Conservation (phyloP, 1,140 invertebrate species). For the Plodia interpunctella region DNA sequence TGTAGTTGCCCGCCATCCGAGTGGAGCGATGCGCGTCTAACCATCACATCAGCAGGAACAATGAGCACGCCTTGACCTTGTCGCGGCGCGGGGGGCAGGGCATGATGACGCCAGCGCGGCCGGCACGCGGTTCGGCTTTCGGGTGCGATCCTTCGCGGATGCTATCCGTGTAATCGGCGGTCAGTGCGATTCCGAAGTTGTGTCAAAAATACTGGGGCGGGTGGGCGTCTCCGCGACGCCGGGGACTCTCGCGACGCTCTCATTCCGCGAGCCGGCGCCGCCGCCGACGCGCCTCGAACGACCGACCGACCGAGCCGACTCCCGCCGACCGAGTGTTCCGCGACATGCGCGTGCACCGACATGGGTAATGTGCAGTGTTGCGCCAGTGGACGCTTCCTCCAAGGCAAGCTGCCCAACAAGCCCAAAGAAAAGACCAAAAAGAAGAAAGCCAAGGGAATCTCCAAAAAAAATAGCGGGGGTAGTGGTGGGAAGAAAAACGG, state of each 20-base stretch:
- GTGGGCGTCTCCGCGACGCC: slow-evolving; percentile 56
- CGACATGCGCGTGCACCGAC: slow-evolving; percentile 69
- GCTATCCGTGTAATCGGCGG: slow-evolving; percentile 72
- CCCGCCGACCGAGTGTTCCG: slow-evolving; percentile 52
- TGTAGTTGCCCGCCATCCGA: slow-evolving; percentile 27
- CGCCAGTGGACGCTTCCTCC: slow-evolving; percentile 62
- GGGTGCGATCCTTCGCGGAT: slow-evolving; percentile 72
- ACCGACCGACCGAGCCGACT: slow-evolving; percentile 67
- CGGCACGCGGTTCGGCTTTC: slow-evolving; percentile 70
- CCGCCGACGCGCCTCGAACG: slow-evolving; percentile 73
- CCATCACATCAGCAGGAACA: slow-evolving; percentile 47
- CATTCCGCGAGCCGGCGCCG: slow-evolving; percentile 71
- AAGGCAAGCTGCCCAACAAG: slow-evolving; percentile 55
- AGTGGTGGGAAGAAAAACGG: slow-evolving; percentile 46
- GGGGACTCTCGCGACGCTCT: slow-evolving; percentile 44
- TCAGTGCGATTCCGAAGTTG: slow-evolving; percentile 56
- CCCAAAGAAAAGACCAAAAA: slow-evolving; percentile 43
- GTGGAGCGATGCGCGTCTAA: slow-evolving; percentile 37
- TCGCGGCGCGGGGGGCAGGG: slow-evolving; percentile 54
- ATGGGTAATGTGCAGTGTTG: slow-evolving; percentile 76
- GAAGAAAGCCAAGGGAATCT: slow-evolving; percentile 44
- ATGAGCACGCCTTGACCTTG: slow-evolving; percentile 73
- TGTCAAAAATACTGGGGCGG: slow-evolving; percentile 64
- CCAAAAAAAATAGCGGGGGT: slow-evolving; percentile 52
- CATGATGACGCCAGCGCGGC: slow-evolving; percentile 68